Conservation (phyloP, 2,888 invertebrate species). For the Quadroppia sp. region DNA sequence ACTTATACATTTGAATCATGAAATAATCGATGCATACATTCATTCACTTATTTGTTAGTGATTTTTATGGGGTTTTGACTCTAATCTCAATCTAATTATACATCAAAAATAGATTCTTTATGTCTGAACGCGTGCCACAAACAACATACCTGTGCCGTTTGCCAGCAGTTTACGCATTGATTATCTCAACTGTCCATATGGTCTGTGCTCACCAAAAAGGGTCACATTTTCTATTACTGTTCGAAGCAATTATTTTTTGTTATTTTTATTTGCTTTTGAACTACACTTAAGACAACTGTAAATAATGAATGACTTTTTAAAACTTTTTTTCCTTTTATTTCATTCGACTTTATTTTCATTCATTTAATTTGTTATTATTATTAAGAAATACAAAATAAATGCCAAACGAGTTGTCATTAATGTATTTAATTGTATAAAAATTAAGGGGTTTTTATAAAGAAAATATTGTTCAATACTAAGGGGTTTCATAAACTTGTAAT, state of each 20-base stretch:
- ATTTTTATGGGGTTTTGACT: slow-evolving; percentile 5
- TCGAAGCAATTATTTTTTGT: neutral
- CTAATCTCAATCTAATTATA: neutral
- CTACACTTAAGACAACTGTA: no score
- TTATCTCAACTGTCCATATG: slow-evolving; percentile 11
- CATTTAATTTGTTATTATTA: no score
- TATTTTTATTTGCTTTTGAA: neutral
- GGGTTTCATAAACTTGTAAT: neutral
- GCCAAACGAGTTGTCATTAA: no score
- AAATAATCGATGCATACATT: neutral
- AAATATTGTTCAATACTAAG: no score
- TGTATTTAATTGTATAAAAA: no score
- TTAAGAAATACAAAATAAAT: no score
- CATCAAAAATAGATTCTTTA: neutral
- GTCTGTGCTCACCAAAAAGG: neutral
- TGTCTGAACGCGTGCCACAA: slow-evolving; percentile 8
- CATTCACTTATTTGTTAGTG: slow-evolving; percentile 8
- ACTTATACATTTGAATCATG: neutral
- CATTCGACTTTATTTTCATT: no score
- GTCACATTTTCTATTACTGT: neutral
- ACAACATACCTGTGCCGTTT: neutral
- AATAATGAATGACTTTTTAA: no score
- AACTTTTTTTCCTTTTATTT: no score
- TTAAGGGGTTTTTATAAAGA: no score
- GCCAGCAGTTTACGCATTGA: neutral